These are phyloP conservation scores for Gadus macrocephalus DNA, from an alignment of 2,113 vertebrate species.

Conservation along the genomic window DNA sequence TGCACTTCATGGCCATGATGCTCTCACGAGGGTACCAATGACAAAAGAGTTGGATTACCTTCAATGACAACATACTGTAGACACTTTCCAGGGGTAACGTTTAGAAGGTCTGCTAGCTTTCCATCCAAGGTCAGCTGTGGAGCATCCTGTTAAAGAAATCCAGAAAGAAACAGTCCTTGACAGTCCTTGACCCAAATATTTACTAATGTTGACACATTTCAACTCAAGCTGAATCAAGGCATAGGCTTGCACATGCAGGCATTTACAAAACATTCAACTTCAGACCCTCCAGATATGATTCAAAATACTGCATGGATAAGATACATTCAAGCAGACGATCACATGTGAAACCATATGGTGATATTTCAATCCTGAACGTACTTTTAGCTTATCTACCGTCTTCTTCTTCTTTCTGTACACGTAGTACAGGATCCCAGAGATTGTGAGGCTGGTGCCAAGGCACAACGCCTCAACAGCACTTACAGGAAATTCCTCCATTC, in stretches of 20 bases:
- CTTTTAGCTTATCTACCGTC: constrained; percentile 71
- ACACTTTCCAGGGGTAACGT: constrained; percentile 71
- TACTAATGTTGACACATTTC: no score
- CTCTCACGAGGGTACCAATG: neutral
- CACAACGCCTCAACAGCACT: constrained; percentile 67
- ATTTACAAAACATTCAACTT: constrained; percentile 27
- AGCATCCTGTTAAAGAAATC: constrained; percentile 69
- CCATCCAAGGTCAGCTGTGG: constrained; percentile 73
- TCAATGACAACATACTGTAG: constrained; percentile 80
- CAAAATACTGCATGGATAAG: neutral
- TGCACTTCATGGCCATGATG: no score
- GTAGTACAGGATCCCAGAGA: constrained; percentile 80
- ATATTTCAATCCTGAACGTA: constrained; percentile 39
- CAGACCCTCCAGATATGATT: neutral
- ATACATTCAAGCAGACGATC: neutral
- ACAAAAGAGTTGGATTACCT: constrained; percentile 66
- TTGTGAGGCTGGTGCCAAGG: constrained; percentile 75
- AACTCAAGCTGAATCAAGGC: no score
- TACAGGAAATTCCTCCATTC: constrained; percentile 68
- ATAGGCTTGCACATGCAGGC: no score
- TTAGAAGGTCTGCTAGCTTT: constrained; percentile 68
- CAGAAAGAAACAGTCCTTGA: no score
- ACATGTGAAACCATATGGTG: no score
- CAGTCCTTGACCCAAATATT: no score
- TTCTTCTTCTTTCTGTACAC: constrained; percentile 72